These are phyloP conservation scores for Morone chrysops DNA, from an alignment of 2,113 vertebrate genomes.

Conservation along the genomic window DNA sequence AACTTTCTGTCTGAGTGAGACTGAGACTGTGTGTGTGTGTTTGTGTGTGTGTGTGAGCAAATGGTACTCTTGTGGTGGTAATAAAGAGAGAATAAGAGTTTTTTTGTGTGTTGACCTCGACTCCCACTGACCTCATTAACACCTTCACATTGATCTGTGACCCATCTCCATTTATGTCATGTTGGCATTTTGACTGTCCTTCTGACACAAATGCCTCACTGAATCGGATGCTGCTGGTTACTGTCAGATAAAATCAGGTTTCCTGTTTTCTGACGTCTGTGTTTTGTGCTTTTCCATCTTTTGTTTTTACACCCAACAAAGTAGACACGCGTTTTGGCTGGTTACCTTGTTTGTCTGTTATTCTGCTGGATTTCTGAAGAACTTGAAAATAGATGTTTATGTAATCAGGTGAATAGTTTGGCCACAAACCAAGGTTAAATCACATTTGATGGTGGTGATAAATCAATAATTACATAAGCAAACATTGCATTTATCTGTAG, in stretches of 20 bases:
- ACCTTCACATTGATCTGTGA: background rate
- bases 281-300: constrained; percentile 8
- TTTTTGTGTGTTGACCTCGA: background rate
- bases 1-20: constrained; percentile 40
- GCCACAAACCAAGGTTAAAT: background rate
- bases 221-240: background rate
- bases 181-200: background rate
- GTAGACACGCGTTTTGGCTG: background rate
- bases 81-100: background rate
- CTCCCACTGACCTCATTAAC: constrained; percentile 23
- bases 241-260: constrained; percentile 18
- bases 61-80: background rate
- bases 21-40: background rate
- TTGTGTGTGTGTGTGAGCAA: background rate
- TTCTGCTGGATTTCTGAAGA: background rate
- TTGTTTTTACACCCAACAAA: background rate
- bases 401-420: background rate
- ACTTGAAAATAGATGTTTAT: background rate
- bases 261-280: background rate
- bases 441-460: background rate
- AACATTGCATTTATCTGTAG: background rate
- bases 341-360: background rate
- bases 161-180: background rate
- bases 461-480: background rate
- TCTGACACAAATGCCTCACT: background rate